phyloP scores from a whole-genome alignment of 2,797 vertebrate species.

The Intellagama lesueurii region DNA sequence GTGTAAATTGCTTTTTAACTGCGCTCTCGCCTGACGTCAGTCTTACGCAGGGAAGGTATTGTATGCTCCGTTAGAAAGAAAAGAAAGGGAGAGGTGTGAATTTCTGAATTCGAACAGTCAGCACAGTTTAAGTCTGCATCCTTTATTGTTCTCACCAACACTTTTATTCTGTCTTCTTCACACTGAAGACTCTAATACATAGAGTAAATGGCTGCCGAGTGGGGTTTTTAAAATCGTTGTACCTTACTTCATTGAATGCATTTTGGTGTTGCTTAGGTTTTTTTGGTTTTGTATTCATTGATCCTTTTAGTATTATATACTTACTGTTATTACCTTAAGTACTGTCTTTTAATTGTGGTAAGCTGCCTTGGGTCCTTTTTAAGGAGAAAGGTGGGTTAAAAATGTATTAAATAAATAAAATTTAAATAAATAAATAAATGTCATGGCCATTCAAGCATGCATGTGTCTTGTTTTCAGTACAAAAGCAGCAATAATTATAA shows the following conservation, averaged over 20 bases:
- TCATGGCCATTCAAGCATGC: accelerated
- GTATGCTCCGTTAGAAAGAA: conserved; percentile 23
- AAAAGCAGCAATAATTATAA: background rate
- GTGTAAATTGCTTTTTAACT: conserved; percentile 47
- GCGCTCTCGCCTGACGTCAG: conserved; percentile 50
- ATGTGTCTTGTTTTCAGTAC: background rate
- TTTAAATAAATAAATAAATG: background rate
- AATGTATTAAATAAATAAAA: background rate
- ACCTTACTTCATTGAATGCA: no score
- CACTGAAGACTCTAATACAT: background rate
- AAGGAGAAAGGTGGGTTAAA: no score
- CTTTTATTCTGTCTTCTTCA: background rate
- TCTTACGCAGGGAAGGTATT: conserved; percentile 16
- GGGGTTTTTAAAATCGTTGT: no score
- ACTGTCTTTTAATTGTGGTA: no score
- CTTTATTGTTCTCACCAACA: background rate
- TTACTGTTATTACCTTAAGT: no score
- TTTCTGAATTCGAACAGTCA: conserved; percentile 29
- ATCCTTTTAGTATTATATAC: background rate
- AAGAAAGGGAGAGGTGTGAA: conserved; percentile 26
- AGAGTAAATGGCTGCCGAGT: background rate
- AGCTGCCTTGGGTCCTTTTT: no score
- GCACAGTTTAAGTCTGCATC: background rate
- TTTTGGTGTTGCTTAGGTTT: no score
- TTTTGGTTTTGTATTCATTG: no score